Percentiles rank a stretch among this genome's conserved stretches.
phyloP scores from a whole-genome alignment of 2,113 vertebrate genomes.

The Tupaia chinensis region DNA sequence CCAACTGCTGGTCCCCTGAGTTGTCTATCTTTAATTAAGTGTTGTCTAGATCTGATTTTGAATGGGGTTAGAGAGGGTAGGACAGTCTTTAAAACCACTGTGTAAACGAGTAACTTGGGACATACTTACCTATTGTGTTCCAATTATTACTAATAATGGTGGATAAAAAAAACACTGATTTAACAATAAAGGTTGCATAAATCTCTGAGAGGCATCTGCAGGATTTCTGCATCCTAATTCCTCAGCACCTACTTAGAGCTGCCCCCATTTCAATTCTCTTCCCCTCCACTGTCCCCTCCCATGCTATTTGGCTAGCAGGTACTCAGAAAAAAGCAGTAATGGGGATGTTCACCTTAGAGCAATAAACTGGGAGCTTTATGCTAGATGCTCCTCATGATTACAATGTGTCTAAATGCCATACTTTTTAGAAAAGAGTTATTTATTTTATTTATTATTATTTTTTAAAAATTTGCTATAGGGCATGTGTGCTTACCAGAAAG shows the following conservation, averaged over 20 bases:
- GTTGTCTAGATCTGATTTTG: slow-evolving; percentile 12
- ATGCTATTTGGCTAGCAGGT: not conserved
- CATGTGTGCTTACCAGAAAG: too few species aligned
- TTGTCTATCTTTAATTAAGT: not conserved
- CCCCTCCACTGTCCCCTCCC: not conserved
- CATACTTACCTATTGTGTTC: not conserved
- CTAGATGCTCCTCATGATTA: not conserved
- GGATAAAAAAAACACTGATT: not conserved
- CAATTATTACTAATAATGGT: not conserved
- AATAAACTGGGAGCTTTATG: not conserved
- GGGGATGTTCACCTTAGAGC: not conserved
- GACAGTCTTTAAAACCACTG: not conserved
- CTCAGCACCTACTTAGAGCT: not conserved
- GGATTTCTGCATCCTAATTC: not conserved
- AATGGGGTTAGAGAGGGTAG: not conserved
- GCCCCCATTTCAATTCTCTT: not conserved
- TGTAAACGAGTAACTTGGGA: not conserved
- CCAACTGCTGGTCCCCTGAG: too few species aligned
- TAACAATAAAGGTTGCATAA: not conserved
- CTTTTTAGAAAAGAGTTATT: too few species aligned
- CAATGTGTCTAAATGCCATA: not conserved
- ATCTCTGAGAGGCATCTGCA: not conserved
- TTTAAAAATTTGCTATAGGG: too few species aligned
- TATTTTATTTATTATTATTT: too few species aligned
- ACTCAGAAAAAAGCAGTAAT: not conserved